A percentile compares a stretch with the other conserved stretches of the same genome.
These are phyloP conservation scores for Ophthalmotilapia sp. DNA, from an alignment of 2,113 vertebrate genomes.

Conservation along the genomic window DNA sequence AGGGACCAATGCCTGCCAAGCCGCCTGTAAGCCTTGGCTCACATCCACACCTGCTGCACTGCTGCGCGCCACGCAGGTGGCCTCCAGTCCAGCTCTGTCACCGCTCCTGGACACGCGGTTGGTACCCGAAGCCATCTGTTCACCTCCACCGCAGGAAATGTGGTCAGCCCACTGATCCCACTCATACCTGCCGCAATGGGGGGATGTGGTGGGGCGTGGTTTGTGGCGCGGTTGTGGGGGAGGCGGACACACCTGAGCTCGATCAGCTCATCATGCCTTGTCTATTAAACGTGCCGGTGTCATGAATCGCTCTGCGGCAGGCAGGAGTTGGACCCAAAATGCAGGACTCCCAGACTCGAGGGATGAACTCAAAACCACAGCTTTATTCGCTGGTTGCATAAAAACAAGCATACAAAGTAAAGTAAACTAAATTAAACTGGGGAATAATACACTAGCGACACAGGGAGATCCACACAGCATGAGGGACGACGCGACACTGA, in stretches of 20 bases:
- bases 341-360: too few species aligned
- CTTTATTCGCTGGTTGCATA: too few species aligned
- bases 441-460: too few species aligned
- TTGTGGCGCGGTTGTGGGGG: background rate
- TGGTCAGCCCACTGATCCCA: background rate
- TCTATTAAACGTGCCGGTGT: background rate
- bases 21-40: background rate
- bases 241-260: background rate
- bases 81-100: background rate
- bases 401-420: too few species aligned
- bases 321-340: too few species aligned
- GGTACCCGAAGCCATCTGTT: accelerated
- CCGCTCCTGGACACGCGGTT: background rate
- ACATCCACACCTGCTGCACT: background rate
- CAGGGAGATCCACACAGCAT: too few species aligned
- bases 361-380: too few species aligned
- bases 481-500: accelerated
- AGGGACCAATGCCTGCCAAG: background rate
- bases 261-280: background rate
- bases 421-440: too few species aligned
- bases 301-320: too few species aligned
- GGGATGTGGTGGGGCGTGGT: background rate
- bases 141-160: background rate
- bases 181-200: background rate
- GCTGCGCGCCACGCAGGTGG: accelerated